A percentile compares a stretch with the other conserved stretches of the same genome.
Conservation (phyloP, 2,797 vertebrate species). For the Choloepus didactylus region DNA sequence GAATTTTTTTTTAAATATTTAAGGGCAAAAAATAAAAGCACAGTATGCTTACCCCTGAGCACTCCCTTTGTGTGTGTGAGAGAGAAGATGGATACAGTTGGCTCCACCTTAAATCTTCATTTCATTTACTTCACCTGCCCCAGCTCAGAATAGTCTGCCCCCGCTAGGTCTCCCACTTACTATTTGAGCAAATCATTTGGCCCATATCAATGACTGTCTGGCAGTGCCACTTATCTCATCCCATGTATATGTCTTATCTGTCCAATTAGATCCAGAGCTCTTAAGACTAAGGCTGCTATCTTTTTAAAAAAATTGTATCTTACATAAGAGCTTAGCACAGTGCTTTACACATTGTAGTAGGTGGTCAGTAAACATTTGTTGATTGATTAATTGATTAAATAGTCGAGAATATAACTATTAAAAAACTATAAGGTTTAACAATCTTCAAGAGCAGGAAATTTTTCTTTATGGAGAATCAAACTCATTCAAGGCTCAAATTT, state of each 20-base stretch:
- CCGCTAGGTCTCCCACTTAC: background rate
- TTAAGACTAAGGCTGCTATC: background rate
- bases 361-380: background rate
- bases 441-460: background rate
- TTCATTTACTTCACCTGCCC: background rate
- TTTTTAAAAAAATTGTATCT: background rate
- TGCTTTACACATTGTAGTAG: background rate
- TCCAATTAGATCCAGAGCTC: constrained; percentile 62
- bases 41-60: background rate
- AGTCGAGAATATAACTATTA: background rate
- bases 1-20: background rate
- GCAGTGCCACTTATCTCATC: background rate
- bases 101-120: background rate
- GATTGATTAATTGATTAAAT: constrained; percentile 18
- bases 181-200: constrained; percentile 56
- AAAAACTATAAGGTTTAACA: background rate
- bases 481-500: background rate
- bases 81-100: background rate
- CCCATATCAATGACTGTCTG: background rate
- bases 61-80: background rate
- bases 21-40: background rate
- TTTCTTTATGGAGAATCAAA: background rate
- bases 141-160: background rate
- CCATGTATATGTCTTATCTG: constrained; percentile 31
- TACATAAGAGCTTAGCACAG: background rate